These are phyloP conservation scores for Pedetes capensis DNA, from an alignment of 2,113 vertebrate genomes.

Conservation along the genomic window DNA sequence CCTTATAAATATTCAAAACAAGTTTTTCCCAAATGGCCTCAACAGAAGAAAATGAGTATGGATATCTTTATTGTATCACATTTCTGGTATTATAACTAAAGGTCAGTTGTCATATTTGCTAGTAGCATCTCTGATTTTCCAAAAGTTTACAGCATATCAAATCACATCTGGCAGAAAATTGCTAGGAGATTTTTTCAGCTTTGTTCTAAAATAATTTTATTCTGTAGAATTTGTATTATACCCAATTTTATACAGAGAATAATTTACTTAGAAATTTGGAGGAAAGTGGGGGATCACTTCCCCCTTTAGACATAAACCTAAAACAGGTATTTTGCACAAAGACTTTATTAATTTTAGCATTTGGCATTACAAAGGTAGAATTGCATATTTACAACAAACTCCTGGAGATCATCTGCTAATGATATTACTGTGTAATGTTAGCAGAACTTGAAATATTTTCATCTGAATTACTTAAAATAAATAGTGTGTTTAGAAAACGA, in stretches of 20 bases:
- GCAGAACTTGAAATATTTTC: not conserved
- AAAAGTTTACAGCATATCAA: slow-evolving; percentile 60
- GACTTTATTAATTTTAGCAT: not conserved
- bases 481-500: not conserved
- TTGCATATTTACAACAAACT: not conserved
- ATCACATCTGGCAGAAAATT: slow-evolving; percentile 58
- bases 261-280: slow-evolving; percentile 17
- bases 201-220: slow-evolving; percentile 26
- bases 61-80: slow-evolving; percentile 41
- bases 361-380: not conserved
- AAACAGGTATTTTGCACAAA: not conserved
- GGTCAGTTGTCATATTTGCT: slow-evolving; percentile 59
- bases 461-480: not conserved
- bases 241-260: not conserved
- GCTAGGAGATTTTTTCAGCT: slow-evolving; percentile 24
- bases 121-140: slow-evolving; percentile 62
- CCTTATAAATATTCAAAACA: slow-evolving; percentile 43
- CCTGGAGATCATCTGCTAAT: not conserved
- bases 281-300: not conserved
- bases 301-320: not conserved
- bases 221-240: not conserved
- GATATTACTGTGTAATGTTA: not conserved
- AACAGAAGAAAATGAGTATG: slow-evolving; percentile 4
- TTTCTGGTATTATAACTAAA: slow-evolving; percentile 63
- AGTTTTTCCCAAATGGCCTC: not conserved